Evolutionary conservation across 2,888 invertebrate genomes (phyloP).

Genomic region (Pediacus dermestoides): DNA sequence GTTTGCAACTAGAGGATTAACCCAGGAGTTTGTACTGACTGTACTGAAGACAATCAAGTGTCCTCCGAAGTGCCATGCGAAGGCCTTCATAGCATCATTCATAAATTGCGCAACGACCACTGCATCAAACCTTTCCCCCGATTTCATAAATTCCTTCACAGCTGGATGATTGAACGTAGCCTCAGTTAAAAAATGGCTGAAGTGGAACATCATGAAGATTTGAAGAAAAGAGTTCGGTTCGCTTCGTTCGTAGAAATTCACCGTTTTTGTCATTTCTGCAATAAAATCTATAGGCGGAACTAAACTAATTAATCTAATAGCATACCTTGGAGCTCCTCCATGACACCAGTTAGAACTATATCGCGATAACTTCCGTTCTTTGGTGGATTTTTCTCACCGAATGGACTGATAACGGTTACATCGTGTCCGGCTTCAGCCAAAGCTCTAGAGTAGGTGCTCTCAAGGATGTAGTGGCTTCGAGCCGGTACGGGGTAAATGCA

Average conservation of each 20-base stretch:
- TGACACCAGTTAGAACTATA: constrained; percentile 13
- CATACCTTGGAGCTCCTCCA: constrained; percentile 5
- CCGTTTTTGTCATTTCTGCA: neutral
- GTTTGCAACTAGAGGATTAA: constrained; percentile 51
- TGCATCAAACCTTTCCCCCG: constrained; percentile 41
- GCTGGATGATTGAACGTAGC: constrained; percentile 31
- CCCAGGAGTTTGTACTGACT: constrained; percentile 46
- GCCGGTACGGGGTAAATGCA: constrained; percentile 28
- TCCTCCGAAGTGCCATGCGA: constrained; percentile 41
- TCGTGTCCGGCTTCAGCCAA: constrained; percentile 35
- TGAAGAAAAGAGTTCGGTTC: neutral
- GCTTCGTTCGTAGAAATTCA: neutral
- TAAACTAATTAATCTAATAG: too few species aligned
- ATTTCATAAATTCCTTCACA: constrained; percentile 34
- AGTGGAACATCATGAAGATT: neutral
- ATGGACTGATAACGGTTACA: constrained; percentile 34
- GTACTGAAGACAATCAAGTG: constrained; percentile 46
- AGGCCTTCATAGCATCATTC: constrained; percentile 49
- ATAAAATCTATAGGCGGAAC: too few species aligned
- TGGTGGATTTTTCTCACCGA: constrained; percentile 26
- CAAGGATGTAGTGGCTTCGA: constrained; percentile 31
- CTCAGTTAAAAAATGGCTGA: constrained; percentile 17
- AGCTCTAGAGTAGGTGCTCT: constrained; percentile 29
- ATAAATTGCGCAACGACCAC: constrained; percentile 50
- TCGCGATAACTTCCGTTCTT: constrained; percentile 20